Percentiles rank a stretch among this genome's conserved stretches.
These are phyloP conservation scores for Phlogophora meticulosa DNA, from an alignment of 2,888 invertebrate species.

Conservation along the genomic window DNA sequence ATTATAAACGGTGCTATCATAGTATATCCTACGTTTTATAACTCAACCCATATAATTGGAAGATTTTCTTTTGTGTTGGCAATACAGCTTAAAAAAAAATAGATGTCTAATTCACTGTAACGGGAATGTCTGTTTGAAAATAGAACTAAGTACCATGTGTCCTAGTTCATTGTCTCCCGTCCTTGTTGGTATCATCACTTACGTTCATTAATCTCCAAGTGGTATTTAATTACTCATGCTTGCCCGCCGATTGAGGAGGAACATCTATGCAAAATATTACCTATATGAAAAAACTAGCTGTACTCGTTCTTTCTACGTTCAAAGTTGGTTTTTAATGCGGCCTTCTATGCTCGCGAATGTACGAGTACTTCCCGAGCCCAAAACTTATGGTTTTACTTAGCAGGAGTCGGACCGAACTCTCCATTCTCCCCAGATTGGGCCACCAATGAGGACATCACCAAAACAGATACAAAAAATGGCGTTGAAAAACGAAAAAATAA, in stretches of 20 bases:
- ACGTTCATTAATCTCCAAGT: slow-evolving; percentile 46
- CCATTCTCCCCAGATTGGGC: too few relatives aligned
- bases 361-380: too few relatives aligned
- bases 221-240: slow-evolving; percentile 43
- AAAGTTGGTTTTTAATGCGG: too few relatives aligned
- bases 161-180: slow-evolving; percentile 47
- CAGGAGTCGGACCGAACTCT: too few relatives aligned
- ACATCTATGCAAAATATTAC: neutral
- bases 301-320: neutral
- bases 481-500: too few relatives aligned
- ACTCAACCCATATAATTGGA: too few relatives aligned
- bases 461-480: too few relatives aligned
- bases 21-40: neutral
- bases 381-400: neutral
- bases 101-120: neutral
- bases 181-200: slow-evolving; percentile 34
- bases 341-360: too few relatives aligned
- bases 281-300: neutral
- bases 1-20: slow-evolving; percentile 7
- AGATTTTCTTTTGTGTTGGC: too few relatives aligned
- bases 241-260: slow-evolving; percentile 30
- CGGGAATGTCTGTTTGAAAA: slow-evolving; percentile 1
- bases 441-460: too few relatives aligned
- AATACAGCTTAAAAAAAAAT: too few relatives aligned
- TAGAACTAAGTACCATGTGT: slow-evolving; percentile 16